Conservation (phyloP, 2,113 vertebrate genomes). For the Falco punctatus region DNA sequence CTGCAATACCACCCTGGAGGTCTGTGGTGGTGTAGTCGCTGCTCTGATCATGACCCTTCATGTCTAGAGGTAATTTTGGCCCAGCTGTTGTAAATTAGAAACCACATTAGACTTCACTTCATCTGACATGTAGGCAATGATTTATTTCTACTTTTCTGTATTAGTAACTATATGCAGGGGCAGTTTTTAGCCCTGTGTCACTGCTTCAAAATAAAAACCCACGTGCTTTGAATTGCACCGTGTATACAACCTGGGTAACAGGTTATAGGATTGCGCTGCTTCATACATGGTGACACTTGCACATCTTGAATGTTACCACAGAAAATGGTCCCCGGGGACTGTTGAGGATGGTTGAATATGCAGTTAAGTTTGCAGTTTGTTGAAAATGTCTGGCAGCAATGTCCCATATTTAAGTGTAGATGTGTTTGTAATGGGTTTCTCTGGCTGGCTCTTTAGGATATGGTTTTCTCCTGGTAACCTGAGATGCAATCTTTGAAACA, state of each 20-base stretch:
- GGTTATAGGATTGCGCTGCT: not conserved
- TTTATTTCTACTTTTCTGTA: not conserved
- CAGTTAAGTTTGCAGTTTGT: not conserved
- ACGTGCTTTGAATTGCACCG: not conserved
- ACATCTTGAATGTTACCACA: not conserved
- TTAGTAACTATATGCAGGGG: not conserved
- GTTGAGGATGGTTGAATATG: not conserved
- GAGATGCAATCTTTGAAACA: not conserved
- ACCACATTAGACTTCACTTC: not conserved
- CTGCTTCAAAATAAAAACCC: not conserved
- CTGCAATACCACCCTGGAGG: not conserved
- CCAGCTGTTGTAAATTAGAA: not conserved
- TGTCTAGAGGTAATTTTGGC: not conserved
- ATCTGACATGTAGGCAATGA: not conserved
- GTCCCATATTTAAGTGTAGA: not conserved
- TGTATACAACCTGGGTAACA: not conserved
- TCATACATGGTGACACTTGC: not conserved
- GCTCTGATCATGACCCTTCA: not conserved
- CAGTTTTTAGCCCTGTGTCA: not conserved
- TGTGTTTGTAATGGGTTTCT: not conserved
- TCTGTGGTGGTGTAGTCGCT: fast-evolving
- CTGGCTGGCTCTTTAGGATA: not conserved
- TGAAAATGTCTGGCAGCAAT: not conserved
- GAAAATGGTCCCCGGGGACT: not conserved
- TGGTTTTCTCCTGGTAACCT: not conserved